Conservation (phyloP, 64 coral and sea anemone genomes). For the Astreopora myriophthalma region DNA sequence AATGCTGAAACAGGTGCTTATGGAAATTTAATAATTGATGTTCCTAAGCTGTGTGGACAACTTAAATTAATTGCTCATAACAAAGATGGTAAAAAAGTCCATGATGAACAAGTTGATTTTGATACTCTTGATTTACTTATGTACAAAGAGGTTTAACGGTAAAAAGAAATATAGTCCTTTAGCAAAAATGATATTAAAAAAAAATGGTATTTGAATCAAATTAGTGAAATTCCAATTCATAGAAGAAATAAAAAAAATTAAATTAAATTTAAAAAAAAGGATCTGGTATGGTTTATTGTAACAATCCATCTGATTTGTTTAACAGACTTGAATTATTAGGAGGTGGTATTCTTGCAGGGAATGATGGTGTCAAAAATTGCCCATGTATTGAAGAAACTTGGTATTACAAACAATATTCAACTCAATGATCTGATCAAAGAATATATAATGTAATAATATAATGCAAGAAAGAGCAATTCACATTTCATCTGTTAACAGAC, state of each 20-base stretch:
- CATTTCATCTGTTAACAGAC: neutral
- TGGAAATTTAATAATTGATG: slow-evolving; percentile 1
- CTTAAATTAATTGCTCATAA: slow-evolving; percentile 16
- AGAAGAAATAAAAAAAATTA: slow-evolving; percentile 34
- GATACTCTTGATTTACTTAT: slow-evolving; percentile 25
- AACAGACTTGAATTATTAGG: neutral
- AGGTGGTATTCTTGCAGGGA: neutral
- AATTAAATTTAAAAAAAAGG: slow-evolving; percentile 22
- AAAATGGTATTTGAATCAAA: neutral
- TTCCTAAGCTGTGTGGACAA: neutral
- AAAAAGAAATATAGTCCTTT: slow-evolving; percentile 8
- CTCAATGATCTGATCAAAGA: neutral
- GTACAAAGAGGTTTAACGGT: slow-evolving; percentile 33
- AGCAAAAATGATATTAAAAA: slow-evolving; percentile 15
- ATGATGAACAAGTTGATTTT: slow-evolving; percentile 38
- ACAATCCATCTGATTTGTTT: slow-evolving; percentile 28
- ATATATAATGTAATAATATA: neutral
- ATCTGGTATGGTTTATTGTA: neutral
- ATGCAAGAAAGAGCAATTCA: neutral
- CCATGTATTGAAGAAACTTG: neutral
- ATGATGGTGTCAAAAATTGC: neutral
- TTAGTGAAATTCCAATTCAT: slow-evolving; percentile 56
- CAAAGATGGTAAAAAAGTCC: neutral
- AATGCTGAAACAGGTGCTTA: neutral
- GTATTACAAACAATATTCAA: neutral